Base-by-base conservation (phyloP, 2,888 invertebrate species). In the Malthinus seriepunctatus region DNA sequence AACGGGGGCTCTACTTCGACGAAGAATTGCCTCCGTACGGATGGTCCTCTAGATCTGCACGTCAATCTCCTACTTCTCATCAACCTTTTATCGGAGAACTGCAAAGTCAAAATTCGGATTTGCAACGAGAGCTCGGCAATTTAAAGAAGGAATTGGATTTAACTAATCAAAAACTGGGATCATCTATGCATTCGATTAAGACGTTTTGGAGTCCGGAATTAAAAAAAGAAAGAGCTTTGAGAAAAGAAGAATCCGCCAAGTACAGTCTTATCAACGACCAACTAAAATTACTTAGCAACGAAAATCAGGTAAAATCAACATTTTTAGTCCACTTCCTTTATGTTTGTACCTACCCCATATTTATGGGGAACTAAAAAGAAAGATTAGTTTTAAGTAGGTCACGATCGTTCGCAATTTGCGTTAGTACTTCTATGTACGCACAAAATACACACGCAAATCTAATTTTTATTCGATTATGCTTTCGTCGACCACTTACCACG, bases 201-300 rank as follows among this genome's bases (percentile, higher is more conserved):
- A 98, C 97, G 54, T 99, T 99, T 82, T 99, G 99, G 99, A 97
- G 97, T 77, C 99, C 99, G 12, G 99, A 99, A 82, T 83, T 99
- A 79, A 99, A 99, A 83, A 97, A 97, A 81, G 98, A 99, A 81
- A 83, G 98, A 66, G 95, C 96, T 50, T 79, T 97, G 71, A 84
- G 98, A 69, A 98, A 98, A 78, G 98, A 99, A 80, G 98, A 99
- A 81, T 93, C 94, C 78, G 94, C 95, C 75, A 96, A 97, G 81
- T 96, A 95, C 84, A 92, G 93, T 80, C 88, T 96, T 78, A 92
- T 97, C 80, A 95, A 95, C 78, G 97, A 97, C 82, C 97, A 97
- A 81, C 87, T 97, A 69, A 96, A 95, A 81, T 85, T 96, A 76
- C 89, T 96, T 78, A 95, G 95, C 82, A 93, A 92, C 72, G 97